Base-by-base conservation (phyloP, 2,888 invertebrate genomes). In the Digitonthophagus gazella region DNA sequence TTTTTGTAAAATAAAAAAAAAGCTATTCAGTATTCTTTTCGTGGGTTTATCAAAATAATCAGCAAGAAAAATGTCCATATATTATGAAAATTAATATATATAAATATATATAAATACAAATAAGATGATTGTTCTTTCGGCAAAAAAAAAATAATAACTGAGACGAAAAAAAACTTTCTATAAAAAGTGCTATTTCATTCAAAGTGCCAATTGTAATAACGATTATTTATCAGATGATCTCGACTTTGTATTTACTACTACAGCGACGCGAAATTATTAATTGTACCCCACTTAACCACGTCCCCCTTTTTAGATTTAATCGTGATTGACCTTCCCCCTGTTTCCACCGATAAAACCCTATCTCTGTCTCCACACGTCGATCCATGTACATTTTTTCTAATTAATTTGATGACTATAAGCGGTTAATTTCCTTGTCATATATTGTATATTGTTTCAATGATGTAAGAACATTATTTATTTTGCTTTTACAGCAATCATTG, bases 401-500 rank as follows among this genome's bases (percentile, higher is more conserved):
- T 61, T 20, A 16, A 61, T 73, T 73, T 73, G 71, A 71, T 69
- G 68, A 68, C 67, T 22, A 68, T 71, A 68, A 57, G 65, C 57
- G 56, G 64, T 71, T 69, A 75, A 72, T 78, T 78, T 61, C 61
- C 20, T 72, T 76, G 75, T 77, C 76, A 76, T 80, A 79, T 79
- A 79, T 57, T 81, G 80, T 81, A 81, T 80, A 83, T 81, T 81
- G 77, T 80, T 82, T 82, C 76, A 80, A 77, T 78, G 77, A 79
- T 77, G 75, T 77, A 78, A 77, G 77, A 77, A 78, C 78, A 78
- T 82, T 80, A 82, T 82, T 82, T 83, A 82, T 82, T 82, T 82
- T 81, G 80, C 82, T 81, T 80, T 78, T 79, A 80, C 78, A 80
- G 80, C 80, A 78, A 80, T 80, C 77, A 82, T 80, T 83, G 83